Base-by-base conservation (phyloP, 2,113 vertebrate genomes). In the Hirundichthys speculiger region DNA sequence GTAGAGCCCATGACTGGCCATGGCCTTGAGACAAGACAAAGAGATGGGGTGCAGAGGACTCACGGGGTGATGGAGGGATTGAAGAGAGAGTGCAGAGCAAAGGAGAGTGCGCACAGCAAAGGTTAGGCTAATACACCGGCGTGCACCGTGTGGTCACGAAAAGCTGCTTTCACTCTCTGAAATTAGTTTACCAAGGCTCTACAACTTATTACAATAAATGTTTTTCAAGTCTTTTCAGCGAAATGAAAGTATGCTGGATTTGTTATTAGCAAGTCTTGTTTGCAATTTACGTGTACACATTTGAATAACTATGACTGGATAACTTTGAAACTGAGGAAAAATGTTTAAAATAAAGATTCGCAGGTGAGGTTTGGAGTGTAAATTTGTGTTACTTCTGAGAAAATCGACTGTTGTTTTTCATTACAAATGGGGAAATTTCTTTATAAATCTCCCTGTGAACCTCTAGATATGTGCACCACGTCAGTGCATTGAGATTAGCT, bases 1-100 rank as follows among this genome's bases (percentile, higher is more conserved):
- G 63, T 69, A 22, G 2, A 67, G 72, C 69, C 80, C 58, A 46
- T 66, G 79, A 79, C 80, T 56, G 85, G 79, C 77, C 68, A n/a
- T 42, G 86, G 84, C 82, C 80, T 80, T 77, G 67, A 86, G 79
- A 79, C 61, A 18, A 73, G 78, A 83, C 73, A 83, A 78, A 81
- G 72, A 60, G 43, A 62, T 14, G 4, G 61, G 69, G 56, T 47
- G 73, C n/a, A 19, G 47, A 65, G 85, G 78, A 80, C 59, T 22
- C 21, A 42, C 13, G 14, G 69, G 24, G 75, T 16, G 27, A 71
- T 42, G 61, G 39, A 71, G 48, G 58, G 72, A 70, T 42, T 65
- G 77, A 73, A 81, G 82, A 80, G 68, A 75, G 78, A 79, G 73
- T 40, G 71, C 50, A 65, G 79, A 78, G 82, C 75, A 75, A 83